Percentiles rank a stretch among this genome's conserved stretches.
Evolutionary conservation across 1,140 invertebrate species (phyloP).

Genomic region (Drosophila mojavensis): DNA sequence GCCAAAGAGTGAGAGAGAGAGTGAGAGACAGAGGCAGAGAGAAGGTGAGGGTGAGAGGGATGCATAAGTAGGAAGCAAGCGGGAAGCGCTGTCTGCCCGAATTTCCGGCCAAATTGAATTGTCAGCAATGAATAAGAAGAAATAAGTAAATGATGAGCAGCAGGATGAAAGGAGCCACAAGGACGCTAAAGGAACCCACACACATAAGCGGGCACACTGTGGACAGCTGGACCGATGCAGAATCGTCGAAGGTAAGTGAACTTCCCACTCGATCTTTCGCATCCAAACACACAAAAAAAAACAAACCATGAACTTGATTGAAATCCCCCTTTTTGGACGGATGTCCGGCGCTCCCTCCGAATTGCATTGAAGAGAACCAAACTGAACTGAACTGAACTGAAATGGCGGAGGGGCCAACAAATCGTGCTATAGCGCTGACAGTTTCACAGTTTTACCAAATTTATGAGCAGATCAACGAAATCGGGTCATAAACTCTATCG

Average conservation of each 20-base stretch:
- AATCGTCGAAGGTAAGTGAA: constrained; percentile 30
- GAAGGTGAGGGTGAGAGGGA: neutral
- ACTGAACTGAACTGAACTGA: neutral
- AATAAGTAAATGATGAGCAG: constrained; percentile 29
- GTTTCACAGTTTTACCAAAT: constrained; percentile 14
- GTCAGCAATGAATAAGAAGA: constrained; percentile 13
- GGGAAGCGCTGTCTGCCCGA: constrained; percentile 42
- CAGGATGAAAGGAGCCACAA: constrained; percentile 9
- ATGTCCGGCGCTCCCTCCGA: constrained; percentile 37
- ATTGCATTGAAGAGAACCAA: neutral
- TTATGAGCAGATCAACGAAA: constrained; percentile 24
- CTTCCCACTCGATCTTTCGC: constrained; percentile 26
- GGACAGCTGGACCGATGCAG: constrained; percentile 18
- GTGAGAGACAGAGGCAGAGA: neutral
- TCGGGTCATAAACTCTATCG: constrained; percentile 3
- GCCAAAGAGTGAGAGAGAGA: neutral
- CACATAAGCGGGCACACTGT: constrained; percentile 8
- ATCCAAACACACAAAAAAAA: constrained; percentile 2
- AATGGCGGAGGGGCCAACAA: neutral
- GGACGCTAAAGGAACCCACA: constrained; percentile 30
- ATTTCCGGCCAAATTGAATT: constrained; percentile 68
- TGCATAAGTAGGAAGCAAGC: constrained; percentile 12
- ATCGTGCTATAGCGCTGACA: constrained; percentile 24
- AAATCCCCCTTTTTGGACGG: constrained; percentile 21
- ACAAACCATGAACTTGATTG: constrained; percentile 16